Conservation (phyloP, 1,140 invertebrate species). For the Drosophila tsacasi region DNA sequence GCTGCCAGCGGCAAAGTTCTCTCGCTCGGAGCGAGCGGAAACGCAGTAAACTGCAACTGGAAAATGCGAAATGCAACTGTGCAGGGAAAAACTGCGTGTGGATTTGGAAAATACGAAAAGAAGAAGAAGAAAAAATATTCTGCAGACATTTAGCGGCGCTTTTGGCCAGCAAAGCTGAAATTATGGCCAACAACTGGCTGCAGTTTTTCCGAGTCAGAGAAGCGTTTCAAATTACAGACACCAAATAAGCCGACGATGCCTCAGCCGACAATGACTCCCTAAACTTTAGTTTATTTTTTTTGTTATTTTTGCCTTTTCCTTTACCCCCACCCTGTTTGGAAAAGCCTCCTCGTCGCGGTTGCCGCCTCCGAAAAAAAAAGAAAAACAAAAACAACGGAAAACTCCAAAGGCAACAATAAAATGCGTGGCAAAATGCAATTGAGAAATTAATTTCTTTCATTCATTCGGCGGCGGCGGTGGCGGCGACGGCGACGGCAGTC, state of each 20-base stretch:
- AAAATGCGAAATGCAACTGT: slow-evolving; percentile 13
- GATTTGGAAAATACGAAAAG: slow-evolving; percentile 42
- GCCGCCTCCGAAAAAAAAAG: slow-evolving; percentile 44
- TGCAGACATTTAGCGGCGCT: slow-evolving; percentile 80
- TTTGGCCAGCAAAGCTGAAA: slow-evolving; percentile 64
- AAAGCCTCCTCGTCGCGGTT: slow-evolving; percentile 50
- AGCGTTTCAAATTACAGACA: slow-evolving; percentile 85
- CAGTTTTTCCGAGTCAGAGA: slow-evolving; percentile 82
- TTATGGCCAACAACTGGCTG: slow-evolving; percentile 42
- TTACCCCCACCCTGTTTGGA: slow-evolving; percentile 3
- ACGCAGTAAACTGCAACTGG: slow-evolving; percentile 59
- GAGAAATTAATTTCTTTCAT: slow-evolving; percentile 81
- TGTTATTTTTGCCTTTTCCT: no score
- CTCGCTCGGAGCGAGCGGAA: slow-evolving; percentile 61
- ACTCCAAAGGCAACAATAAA: slow-evolving; percentile 64
- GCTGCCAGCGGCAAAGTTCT: slow-evolving; percentile 56
- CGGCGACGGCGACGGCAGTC: slow-evolving; percentile 4
- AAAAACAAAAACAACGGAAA: slow-evolving; percentile 28
- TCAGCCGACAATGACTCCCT: slow-evolving; percentile 26
- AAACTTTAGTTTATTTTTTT: slow-evolving; percentile 12
- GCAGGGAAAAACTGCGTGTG: slow-evolving; percentile 68
- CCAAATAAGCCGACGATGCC: slow-evolving; percentile 74
- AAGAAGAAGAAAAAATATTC: slow-evolving; percentile 52
- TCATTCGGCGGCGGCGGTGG: slow-evolving; percentile 48
- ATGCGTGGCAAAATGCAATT: slow-evolving; percentile 83